A percentile compares a stretch with the other conserved stretches of the same genome.
These are phyloP conservation scores for Anarrhichthys ocellatus DNA, from an alignment of 2,113 vertebrate species.

Conservation along the genomic window DNA sequence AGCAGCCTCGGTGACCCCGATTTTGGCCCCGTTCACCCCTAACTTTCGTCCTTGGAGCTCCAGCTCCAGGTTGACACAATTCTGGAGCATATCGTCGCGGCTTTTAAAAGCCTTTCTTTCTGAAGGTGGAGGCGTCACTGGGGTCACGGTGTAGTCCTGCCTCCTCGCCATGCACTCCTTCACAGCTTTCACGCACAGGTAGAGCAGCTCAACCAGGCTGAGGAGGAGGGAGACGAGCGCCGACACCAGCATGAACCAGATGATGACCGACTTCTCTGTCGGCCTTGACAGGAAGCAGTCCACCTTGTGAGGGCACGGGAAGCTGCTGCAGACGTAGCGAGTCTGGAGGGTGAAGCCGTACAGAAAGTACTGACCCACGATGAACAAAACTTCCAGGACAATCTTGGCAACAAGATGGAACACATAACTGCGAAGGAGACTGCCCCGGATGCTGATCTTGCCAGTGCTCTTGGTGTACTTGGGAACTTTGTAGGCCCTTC, in stretches of 20 bases:
- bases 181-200: slow-evolving; percentile 89
- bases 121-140: slow-evolving; percentile 71
- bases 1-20: slow-evolving; percentile 33
- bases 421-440: slow-evolving; percentile 92
- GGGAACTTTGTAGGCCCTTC: slow-evolving; percentile 78
- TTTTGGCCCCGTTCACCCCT: slow-evolving; percentile 27
- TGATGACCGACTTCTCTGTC: slow-evolving; percentile 96
- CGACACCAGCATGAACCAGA: slow-evolving; percentile 96
- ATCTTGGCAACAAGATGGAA: slow-evolving; percentile 93
- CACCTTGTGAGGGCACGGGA: slow-evolving; percentile 94
- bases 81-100: slow-evolving; percentile 80
- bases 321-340: slow-evolving; percentile 87
- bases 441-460: slow-evolving; percentile 89
- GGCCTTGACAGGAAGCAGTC: slow-evolving; percentile 98
- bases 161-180: slow-evolving; percentile 87
- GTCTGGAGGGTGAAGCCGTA: slow-evolving; percentile 91
- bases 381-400: slow-evolving; percentile 90
- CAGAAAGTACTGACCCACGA: slow-evolving; percentile 92
- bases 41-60: slow-evolving; percentile 79
- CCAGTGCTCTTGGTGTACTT: slow-evolving; percentile 88
- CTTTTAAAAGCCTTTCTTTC: slow-evolving; percentile 73
- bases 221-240: slow-evolving; percentile 92
- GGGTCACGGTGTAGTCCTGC: slow-evolving; percentile 82
- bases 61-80: slow-evolving; percentile 83
- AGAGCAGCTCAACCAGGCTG: slow-evolving; percentile 91